These are phyloP conservation scores for Hydrozoanthus gracilis DNA, from an alignment of 92 coral and sea anemone genomes.

Conservation along the genomic window DNA sequence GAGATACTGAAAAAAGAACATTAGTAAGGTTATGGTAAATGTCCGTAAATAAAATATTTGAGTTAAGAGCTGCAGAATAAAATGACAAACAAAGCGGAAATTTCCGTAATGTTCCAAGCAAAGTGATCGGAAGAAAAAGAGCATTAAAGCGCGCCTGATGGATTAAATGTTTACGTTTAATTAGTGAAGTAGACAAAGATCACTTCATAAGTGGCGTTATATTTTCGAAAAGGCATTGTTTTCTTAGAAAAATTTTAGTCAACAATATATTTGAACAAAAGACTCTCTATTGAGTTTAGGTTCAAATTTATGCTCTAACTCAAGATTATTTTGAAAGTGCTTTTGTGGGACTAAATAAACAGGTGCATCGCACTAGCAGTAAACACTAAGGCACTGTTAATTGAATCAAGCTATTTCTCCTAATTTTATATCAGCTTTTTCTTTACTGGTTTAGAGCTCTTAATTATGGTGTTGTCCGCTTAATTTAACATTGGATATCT, in stretches of 20 bases:
- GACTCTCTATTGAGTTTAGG: conserved; percentile 7
- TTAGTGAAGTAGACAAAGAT: conserved; percentile 40
- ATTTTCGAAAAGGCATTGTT: conserved; percentile 34
- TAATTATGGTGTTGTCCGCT: conserved; percentile 1
- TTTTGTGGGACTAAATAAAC: not conserved
- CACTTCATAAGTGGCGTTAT: conserved; percentile 22
- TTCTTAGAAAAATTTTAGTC: conserved; percentile 19
- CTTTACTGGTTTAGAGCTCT: not conserved
- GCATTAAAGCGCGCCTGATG: conserved; percentile 34
- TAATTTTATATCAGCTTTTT: not conserved
- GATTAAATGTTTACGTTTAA: conserved; percentile 32
- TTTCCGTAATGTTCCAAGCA: not conserved
- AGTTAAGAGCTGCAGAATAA: not conserved
- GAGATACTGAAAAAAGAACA: not conserved
- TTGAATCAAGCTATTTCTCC: not conserved
- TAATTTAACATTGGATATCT: not conserved
- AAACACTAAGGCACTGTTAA: conserved; percentile 6
- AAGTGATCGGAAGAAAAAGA: conserved; percentile 44
- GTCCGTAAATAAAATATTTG: not conserved
- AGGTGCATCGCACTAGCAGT: not conserved
- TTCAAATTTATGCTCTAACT: not conserved
- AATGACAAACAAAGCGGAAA: conserved; percentile 11
- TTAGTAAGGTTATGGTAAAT: conserved; percentile 18
- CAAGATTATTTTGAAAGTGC: conserved; percentile 21
- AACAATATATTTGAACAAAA: conserved; percentile 26